Base-by-base conservation (phyloP, 2,888 invertebrate genomes). In the Lycaena phlaeas region DNA sequence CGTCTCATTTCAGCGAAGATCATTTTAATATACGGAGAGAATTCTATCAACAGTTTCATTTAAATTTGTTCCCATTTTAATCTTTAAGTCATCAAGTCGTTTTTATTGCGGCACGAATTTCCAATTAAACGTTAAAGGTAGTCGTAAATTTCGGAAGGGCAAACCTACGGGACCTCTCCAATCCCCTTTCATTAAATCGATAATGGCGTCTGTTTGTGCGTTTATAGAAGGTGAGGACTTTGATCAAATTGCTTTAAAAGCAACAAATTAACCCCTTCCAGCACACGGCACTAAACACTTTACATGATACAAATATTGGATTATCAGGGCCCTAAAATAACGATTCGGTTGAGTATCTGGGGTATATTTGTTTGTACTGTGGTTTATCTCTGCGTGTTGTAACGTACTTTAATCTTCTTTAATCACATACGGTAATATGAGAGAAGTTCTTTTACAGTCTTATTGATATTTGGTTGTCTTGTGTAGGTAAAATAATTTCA, bases 111-210 rank as follows among this genome's bases (percentile, higher is more conserved):
- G 65, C 70, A 69, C 71, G 67, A 72, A 71, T 62, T 67, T 68
- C 68, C 77, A 79, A 79, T 79, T 78, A 78, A 76, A 76, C 59
- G 66, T 62, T 68, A 64, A 67, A 68, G 64, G 64, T 63, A 61
- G 66, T 70, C 75, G 75, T 78, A 77, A 79, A 78, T 78, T 77
- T 22, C 67, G 56, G 68, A 66, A 68, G 67, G 58, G 71, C 65
- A 66, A 74, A 72, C 73, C 64, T 70, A 61, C 59, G 56, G 64
- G 59, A 57, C 68, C 70, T 65, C 70, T 70, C 75, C 68, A 73
- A 71, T 70, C 68, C 69, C 65, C 68, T 76, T 76, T 76, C 73
- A 75, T 76, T 78, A 74, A 72, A 75, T 75, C 72, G 71, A 77
- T 78, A 73, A 75, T 64, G 56, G 61, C 59, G 54, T 59, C 61